phyloP scores from a whole-genome alignment of 2,797 vertebrate species.

The Poliocrania exsul region DNA sequence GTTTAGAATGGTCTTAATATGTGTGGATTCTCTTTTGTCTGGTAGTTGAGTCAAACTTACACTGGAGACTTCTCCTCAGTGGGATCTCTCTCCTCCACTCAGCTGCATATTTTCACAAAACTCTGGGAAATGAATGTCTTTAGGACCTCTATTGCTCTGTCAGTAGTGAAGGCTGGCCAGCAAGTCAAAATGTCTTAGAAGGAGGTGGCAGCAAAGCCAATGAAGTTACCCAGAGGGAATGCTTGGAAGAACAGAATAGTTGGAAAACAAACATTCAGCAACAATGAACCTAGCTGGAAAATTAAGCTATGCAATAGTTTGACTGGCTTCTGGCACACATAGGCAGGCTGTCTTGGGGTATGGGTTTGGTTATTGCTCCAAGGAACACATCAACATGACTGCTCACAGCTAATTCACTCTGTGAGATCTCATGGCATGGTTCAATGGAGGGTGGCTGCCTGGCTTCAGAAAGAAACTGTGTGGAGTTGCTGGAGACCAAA shows the following conservation, averaged over 20 bases:
- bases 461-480: background rate
- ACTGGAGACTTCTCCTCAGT: background rate
- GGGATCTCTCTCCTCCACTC: background rate
- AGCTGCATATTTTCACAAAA: background rate
- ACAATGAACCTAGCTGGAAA: background rate
- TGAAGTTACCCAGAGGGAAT: background rate
- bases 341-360: fast-evolving
- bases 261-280: background rate
- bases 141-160: background rate
- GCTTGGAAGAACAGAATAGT: background rate
- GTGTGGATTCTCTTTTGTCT: background rate
- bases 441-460: background rate
- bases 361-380: background rate
- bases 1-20: background rate
- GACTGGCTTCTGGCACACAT: background rate
- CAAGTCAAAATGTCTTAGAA: background rate
- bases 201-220: background rate
- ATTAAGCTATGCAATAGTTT: background rate
- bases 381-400: background rate
- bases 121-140: background rate
- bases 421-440: background rate
- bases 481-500: background rate
- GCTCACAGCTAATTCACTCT: background rate
- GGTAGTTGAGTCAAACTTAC: background rate
- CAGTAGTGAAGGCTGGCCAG: background rate